These are phyloP conservation scores for Psittacus erithacus DNA, from an alignment of 2,113 vertebrate genomes.

Conservation along the genomic window DNA sequence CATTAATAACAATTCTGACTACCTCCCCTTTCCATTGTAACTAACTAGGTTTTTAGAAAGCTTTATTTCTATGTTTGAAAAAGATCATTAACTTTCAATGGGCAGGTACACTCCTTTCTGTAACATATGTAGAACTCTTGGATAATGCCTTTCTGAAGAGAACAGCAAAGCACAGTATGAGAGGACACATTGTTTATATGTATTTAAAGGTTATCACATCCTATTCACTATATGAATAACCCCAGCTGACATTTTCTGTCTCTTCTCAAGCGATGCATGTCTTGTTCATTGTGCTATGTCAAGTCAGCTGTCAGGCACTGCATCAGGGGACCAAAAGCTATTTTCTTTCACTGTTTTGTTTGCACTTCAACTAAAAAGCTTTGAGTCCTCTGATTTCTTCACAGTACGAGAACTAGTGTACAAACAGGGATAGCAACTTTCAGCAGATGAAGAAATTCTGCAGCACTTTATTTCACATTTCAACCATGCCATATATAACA, in stretches of 20 bases:
- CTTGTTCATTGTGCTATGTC: slow-evolving; percentile 65
- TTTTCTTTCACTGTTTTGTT: slow-evolving; percentile 63
- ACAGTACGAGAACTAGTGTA: slow-evolving; percentile 33
- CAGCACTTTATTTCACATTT: slow-evolving; percentile 6
- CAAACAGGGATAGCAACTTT: slow-evolving; percentile 19
- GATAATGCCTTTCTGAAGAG: slow-evolving; percentile 43
- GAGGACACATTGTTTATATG: slow-evolving; percentile 71
- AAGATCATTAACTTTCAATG: background rate
- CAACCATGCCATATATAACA: background rate
- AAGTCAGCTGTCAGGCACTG: slow-evolving; percentile 62
- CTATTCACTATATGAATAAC: slow-evolving; percentile 60
- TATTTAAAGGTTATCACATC: slow-evolving; percentile 72
- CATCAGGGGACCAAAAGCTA: slow-evolving; percentile 56
- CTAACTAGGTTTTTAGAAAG: background rate
- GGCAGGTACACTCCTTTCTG: background rate
- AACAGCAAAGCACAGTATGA: slow-evolving; percentile 54
- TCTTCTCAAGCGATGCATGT: slow-evolving; percentile 63
- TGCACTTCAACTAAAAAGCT: slow-evolving; percentile 62
- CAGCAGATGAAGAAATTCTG: background rate
- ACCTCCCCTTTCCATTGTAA: background rate
- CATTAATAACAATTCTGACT: background rate
- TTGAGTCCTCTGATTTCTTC: slow-evolving; percentile 61
- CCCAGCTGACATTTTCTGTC: slow-evolving; percentile 62
- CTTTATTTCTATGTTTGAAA: background rate
- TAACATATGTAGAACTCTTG: background rate